Evolutionary conservation across 2,797 vertebrate genomes (phyloP), one percentile per base, ranked within the genome.

Genomic region (Centroberyx gerrardi): DNA sequence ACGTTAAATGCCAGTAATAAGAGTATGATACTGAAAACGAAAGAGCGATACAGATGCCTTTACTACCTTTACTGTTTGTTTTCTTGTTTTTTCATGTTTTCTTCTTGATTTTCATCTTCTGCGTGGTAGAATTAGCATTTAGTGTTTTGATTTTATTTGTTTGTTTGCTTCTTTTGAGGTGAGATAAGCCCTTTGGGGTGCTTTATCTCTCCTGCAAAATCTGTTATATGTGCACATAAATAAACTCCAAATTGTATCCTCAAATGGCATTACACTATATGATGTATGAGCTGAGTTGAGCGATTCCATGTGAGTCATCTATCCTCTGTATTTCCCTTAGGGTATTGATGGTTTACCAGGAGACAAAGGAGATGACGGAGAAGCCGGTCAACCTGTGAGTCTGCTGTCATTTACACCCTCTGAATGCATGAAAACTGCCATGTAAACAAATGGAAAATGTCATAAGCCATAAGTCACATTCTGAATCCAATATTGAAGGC

Each of bases 291-390:
- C 29, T 17, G 15, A 9, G 7, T 42, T 40, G 58, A 29, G 31
- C 9, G 14, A 62, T 14, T 38, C 63, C 49, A 38, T 67, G 0
- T 69, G 49, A 8, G 5, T 68, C 4, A 14, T 60, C 58, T 75
- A 1, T 72, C n/a, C 28, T 68, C 36, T 84, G 38, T 67, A 2
- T 87, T 82, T 70, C 66, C 1, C 84, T 31, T 59, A 99, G 98
- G 98, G 98, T 84, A 91, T 97, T 55, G 98, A 99, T 72, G 98
- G 98, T 62, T 91, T 94, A 77, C 5, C 93, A 15, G 98, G 98
- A 72, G 98, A 99, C 77, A 99, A 99, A 82, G 98, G 98, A 90
- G 98, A 99, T 76, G 97, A 99, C 8, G 98, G 98, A 87, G 98
- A 99, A n/a, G 74, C 97, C 10, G 98, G 98, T 52, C 97, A 97